Evolutionary conservation across 92 coral and sea anemone species (phyloP), one percentile per base, ranked within the genome.

Genomic region (Scolanthus callimorphus): DNA sequence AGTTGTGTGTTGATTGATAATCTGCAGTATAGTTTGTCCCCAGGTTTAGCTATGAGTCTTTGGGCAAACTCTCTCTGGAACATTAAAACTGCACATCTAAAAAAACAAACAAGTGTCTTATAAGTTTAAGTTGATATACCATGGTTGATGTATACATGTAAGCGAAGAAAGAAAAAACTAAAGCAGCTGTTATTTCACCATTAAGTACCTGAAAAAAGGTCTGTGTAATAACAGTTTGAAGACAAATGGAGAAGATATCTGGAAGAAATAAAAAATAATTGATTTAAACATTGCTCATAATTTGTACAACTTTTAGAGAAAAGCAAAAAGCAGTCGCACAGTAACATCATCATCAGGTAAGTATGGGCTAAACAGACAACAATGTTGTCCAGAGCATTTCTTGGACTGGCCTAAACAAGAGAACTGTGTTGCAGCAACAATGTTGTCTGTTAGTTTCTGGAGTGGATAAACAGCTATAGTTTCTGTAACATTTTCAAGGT

Each of bases 201-300:
- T 34, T 6, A 34, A 6, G 41, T 34, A 94, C 99, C 99, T 89
- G 81, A 94, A 94, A 28, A 94, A 94, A 3, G 99, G 99, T 67
- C 99, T 76, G 83, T 94, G 99, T 21, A 94, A 74, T 11, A 94
- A 74, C 12, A 94, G 82, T 71, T 94, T 94, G 74, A 94, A 94
- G 22, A 94, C 90, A 84, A 94, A 94, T 25, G 99, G 99, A 4
- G 99, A 94, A 21, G 99, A 94, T 73, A 94, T 94, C 99, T 94
- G 70, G n/a, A 52, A 75, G 43, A 29, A 31, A 55, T 63, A 2
- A 67, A 30, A 11, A 59, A 46, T n/a, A n/a, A n/a, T n/a, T n/a
- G n/a, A n/a, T n/a, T n/a, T n/a, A n/a, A n/a, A n/a, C n/a, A n/a
- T n/a, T n/a, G n/a, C n/a, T n/a, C n/a, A n/a, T n/a, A n/a, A n/a